Evolutionary conservation across 2,113 vertebrate species (phyloP), one percentile per base, ranked within the genome.

Genomic region (Tragelaphus strepsiceros): DNA sequence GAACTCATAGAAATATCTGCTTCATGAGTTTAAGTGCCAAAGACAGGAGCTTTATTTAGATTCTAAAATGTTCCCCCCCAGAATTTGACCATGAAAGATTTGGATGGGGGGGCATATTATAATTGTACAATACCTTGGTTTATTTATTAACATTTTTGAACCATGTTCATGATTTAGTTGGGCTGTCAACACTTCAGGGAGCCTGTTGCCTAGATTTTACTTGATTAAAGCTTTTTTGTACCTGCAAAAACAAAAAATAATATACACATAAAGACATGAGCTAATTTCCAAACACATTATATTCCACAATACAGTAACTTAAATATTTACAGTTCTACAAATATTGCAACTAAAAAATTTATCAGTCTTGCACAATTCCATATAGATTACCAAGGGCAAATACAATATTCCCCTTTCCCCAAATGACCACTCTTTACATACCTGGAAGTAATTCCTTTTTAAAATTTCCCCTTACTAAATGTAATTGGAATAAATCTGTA

Each of bases 91-190:
- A 82, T 90, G 62, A 87, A 97, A 90, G 89, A 56, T 56, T 35
- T 49, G 7, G 30, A 83, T 26, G 16, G 22, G 28, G 28, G 46
- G 35, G n/a, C 15, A 84, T 81, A 90, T 53, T 61, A 88, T 77
- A 89, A 77, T 53, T 80, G 67, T 94, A 98, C 88, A 0, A 84
- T 99, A 99, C 99, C 99, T 99, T 98, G 74, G 98, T 93, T 98
- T 98, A 97, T 97, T 98, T 97, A 98, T 99, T 98, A 99, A 97
- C 99, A 99, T 98, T 96, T 99, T 96, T 98, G 98, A 98, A 98
- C 99, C 98, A 98, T 49, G 97, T 97, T 99, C 99, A 99, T 99
- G 99, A 98, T 99, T 98, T 98, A 98, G 97, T 91, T 98, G 92
- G 92, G 97, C 85, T 98, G 97, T 96, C 97, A 98, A 92, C 78